Evolutionary conservation across 2,888 invertebrate species (phyloP).

Genomic region (Meloe dianella): DNA sequence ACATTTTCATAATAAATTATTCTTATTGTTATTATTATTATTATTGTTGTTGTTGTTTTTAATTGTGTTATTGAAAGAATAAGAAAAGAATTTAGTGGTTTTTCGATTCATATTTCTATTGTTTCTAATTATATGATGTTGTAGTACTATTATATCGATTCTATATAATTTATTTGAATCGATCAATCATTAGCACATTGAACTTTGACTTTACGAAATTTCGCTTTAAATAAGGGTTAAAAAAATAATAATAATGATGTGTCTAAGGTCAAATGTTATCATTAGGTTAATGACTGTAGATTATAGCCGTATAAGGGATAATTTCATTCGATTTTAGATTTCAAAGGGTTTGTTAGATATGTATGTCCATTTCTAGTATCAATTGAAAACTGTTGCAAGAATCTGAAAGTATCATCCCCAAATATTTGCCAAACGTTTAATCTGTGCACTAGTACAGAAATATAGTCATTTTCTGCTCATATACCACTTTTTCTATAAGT

Average conservation of each 20-base stretch:
- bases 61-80: not conserved
- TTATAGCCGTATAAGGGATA: not conserved
- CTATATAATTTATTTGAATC: not conserved
- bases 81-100: not conserved
- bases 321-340: not conserved
- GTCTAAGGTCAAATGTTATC: not conserved
- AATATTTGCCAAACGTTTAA: no score
- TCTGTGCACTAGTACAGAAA: no score
- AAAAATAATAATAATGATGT: not conserved
- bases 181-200: constrained; percentile 2
- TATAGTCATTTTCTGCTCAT: no score
- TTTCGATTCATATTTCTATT: not conserved
- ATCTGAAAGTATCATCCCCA: no score
- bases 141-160: no score
- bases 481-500: no score
- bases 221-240: not conserved
- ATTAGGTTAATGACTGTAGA: not conserved
- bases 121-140: not conserved
- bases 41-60: not conserved
- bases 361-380: no score
- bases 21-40: not conserved
- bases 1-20: not conserved
- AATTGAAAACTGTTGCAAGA: no score
- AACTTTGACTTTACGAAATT: constrained; percentile 6
- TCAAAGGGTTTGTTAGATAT: no score